Evolutionary conservation across 2,888 invertebrate species (phyloP).

Genomic region (Platycheirus albimanus): DNA sequence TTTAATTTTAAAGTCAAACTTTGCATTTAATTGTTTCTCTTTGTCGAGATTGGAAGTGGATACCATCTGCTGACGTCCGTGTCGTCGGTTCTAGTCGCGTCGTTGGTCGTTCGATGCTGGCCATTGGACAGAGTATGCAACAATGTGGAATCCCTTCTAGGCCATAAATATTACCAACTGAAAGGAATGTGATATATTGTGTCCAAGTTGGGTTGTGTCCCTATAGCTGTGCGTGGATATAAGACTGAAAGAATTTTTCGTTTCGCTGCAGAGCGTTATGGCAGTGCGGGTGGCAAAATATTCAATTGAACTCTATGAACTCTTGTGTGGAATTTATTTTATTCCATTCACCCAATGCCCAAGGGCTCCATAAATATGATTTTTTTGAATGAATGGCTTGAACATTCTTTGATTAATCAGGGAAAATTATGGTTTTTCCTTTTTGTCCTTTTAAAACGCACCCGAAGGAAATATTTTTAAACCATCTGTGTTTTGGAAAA

Average conservation of each 20-base stretch:
- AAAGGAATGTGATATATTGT: constrained; percentile 57
- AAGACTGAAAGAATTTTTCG: constrained; percentile 8
- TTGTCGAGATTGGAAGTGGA: constrained; percentile 16
- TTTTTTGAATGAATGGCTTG: not conserved
- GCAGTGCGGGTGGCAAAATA: constrained; percentile 18
- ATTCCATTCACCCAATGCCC: constrained; percentile 22
- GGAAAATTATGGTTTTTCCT: not conserved
- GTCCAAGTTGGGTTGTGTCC: constrained; percentile 27
- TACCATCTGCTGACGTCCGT: constrained; percentile 44
- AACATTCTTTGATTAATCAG: constrained; percentile 16
- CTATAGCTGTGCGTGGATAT: not conserved
- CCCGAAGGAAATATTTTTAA: too few relatives aligned
- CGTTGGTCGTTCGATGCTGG: constrained; percentile 6
- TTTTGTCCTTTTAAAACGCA: not conserved
- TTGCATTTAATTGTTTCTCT: constrained; percentile 57
- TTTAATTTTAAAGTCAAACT: constrained; percentile 67
- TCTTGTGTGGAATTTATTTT: constrained; percentile 11
- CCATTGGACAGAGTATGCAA: constrained; percentile 34
- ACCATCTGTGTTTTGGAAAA: too few relatives aligned
- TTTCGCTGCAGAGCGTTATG: too few relatives aligned
- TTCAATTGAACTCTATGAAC: constrained; percentile 35
- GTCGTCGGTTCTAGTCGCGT: not conserved
- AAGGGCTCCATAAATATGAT: constrained; percentile 23
- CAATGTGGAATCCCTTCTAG: constrained; percentile 44
- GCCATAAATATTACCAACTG: constrained; percentile 60